Conservation (phyloP, 2,888 invertebrate genomes). For the Choreutis nemorana region DNA sequence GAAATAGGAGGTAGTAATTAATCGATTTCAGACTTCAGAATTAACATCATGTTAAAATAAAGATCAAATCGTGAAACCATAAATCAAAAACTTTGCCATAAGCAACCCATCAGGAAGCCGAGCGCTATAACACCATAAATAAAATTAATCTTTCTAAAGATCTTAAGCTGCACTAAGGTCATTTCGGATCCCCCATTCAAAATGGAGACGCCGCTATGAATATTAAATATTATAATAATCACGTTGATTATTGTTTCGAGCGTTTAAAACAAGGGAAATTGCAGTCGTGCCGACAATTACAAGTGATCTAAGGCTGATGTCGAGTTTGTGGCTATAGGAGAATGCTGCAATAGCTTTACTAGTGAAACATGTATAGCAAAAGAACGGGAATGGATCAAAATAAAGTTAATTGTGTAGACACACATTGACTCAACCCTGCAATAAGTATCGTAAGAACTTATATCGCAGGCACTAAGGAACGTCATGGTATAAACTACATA, state of each 20-base stretch:
- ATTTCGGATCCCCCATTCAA: conserved; percentile 19
- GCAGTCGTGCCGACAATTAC: conserved; percentile 33
- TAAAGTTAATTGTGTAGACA: neutral
- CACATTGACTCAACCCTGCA: neutral
- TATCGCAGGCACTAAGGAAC: too few species aligned
- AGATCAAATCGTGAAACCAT: too few species aligned
- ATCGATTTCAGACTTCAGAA: too few species aligned
- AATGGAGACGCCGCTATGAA: conserved; percentile 19
- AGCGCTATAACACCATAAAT: conserved; percentile 15
- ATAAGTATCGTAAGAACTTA: neutral
- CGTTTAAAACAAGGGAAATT: conserved; percentile 44
- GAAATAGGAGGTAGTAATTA: too few species aligned
- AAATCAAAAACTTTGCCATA: too few species aligned
- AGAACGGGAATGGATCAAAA: neutral
- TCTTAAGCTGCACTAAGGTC: conserved; percentile 16
- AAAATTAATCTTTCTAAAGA: conserved; percentile 21
- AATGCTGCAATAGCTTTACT: too few species aligned
- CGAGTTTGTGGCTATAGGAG: too few species aligned
- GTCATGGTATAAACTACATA: too few species aligned
- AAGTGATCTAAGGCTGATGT: too few species aligned
- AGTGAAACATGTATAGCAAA: neutral
- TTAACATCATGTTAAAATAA: too few species aligned
- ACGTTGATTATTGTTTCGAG: conserved; percentile 43
- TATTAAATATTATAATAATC: conserved; percentile 40
- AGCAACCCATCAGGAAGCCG: too few species aligned